These are phyloP conservation scores for Schizopygopsis pylzovi DNA, from an alignment of 2,797 vertebrate species.

Conservation along the genomic window DNA sequence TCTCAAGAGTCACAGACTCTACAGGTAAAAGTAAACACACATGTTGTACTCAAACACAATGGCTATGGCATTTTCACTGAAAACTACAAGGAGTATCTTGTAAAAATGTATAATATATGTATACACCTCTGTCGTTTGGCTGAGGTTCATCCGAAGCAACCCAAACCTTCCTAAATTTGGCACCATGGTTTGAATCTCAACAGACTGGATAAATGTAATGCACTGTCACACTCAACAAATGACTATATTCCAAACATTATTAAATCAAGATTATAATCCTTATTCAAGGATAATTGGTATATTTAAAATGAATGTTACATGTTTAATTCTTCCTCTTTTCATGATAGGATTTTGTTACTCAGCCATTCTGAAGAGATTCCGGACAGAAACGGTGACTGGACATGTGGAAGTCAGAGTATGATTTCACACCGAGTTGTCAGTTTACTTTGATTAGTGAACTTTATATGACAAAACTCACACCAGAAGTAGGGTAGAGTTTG, in stretches of 20 bases:
- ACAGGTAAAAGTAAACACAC: background rate
- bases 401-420: too few relatives aligned
- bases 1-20: background rate
- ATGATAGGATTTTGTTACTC: slow-evolving; percentile 87
- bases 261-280: background rate
- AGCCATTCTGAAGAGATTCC: slow-evolving; percentile 81
- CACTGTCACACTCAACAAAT: too few relatives aligned
- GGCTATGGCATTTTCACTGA: background rate
- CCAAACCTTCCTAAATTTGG: background rate
- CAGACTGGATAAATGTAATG: background rate
- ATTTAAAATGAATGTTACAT: slow-evolving; percentile 85
- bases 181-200: background rate
- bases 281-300: slow-evolving; percentile 73
- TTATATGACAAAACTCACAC: background rate
- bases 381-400: slow-evolving; percentile 45
- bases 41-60: background rate
- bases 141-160: background rate
- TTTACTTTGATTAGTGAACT: background rate
- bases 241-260: too few relatives aligned
- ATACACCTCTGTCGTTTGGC: background rate
- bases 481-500: background rate
- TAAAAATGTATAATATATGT: background rate
- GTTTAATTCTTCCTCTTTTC: slow-evolving; percentile 80
- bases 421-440: too few relatives aligned
- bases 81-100: background rate